Evolutionary conservation across 2,888 invertebrate genomes (phyloP).

Genomic region (Cryptus viduatorius): DNA sequence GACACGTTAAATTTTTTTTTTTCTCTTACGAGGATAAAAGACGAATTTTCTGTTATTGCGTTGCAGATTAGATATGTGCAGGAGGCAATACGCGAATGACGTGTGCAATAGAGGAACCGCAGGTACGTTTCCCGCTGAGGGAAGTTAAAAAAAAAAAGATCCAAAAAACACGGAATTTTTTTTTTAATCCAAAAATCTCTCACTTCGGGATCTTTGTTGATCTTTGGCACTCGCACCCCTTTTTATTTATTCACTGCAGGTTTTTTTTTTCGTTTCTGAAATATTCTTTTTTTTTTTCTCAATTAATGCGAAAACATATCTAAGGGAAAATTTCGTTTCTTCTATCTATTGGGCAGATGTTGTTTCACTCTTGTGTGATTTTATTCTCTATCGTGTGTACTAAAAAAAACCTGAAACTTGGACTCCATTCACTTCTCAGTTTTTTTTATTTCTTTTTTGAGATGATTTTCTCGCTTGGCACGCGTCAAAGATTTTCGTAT

Average conservation of each 20-base stretch:
- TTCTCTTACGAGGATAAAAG: constrained; percentile 79
- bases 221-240: constrained; percentile 64
- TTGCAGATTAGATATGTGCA: constrained; percentile 99
- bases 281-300: constrained; percentile 27
- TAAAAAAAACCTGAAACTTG: constrained; percentile 47
- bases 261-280: constrained; percentile 45
- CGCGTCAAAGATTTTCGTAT: neutral
- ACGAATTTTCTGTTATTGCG: constrained; percentile 87
- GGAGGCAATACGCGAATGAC: constrained; percentile 97
- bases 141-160: constrained; percentile 71
- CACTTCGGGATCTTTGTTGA: constrained; percentile 55
- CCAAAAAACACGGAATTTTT: constrained; percentile 50
- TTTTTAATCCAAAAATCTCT: constrained; percentile 62
- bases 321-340: constrained; percentile 35
- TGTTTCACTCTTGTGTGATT: constrained; percentile 17
- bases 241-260: constrained; percentile 56
- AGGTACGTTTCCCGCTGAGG: constrained; percentile 89
- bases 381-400: constrained; percentile 36
- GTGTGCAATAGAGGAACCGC: constrained; percentile 99
- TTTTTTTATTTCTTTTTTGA: constrained; percentile 28
- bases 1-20: constrained; percentile 11
- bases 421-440: constrained; percentile 12
- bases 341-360: constrained; percentile 42
- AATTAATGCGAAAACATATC: constrained; percentile 29
- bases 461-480: constrained; percentile 2